These are phyloP conservation scores for Aldabrachelys gigantea DNA, from an alignment of 2,113 vertebrate genomes.

Conservation along the genomic window DNA sequence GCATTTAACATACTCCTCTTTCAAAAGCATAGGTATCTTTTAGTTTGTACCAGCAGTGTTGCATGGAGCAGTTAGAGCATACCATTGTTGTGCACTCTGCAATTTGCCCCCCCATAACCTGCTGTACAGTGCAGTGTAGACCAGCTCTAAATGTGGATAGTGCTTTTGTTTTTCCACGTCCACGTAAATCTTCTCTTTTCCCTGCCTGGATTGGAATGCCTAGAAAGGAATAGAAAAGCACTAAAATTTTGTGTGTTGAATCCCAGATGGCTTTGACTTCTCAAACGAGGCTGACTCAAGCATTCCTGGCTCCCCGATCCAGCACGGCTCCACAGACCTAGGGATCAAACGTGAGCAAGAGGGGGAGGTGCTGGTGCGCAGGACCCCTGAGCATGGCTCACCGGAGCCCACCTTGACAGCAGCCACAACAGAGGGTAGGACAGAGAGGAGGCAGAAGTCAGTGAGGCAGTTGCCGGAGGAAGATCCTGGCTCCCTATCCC, in stretches of 20 bases:
- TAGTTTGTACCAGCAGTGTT: not conserved
- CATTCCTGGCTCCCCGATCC: conserved; percentile 91
- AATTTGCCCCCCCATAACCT: not conserved
- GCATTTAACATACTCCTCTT: not conserved
- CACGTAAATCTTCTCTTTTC: conserved; percentile 73
- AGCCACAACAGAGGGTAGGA: conserved; percentile 98
- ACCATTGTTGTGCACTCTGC: not conserved
- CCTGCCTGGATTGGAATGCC: conserved; percentile 79
- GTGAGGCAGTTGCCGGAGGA: conserved; percentile 85
- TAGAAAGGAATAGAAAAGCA: conserved; percentile 79
- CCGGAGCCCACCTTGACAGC: conserved; percentile 89
- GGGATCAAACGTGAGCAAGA: conserved; percentile 89
- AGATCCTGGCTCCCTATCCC: conserved; percentile 78
- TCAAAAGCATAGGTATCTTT: not conserved
- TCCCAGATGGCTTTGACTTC: conserved; percentile 99
- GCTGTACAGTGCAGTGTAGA: not conserved
- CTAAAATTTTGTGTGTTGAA: conserved; percentile 96
- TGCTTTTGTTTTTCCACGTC: conserved; percentile 74
- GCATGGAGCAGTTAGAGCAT: not conserved
- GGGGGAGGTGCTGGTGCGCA: conserved; percentile 88
- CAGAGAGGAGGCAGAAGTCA: conserved; percentile 86
- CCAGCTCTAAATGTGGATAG: conserved; percentile 50
- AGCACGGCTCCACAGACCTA: conserved; percentile 88
- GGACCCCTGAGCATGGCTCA: conserved; percentile 84
- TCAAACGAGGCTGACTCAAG: conserved; percentile 94